Base-by-base conservation (phyloP, 2,888 invertebrate species). In the Spialia ferax region DNA sequence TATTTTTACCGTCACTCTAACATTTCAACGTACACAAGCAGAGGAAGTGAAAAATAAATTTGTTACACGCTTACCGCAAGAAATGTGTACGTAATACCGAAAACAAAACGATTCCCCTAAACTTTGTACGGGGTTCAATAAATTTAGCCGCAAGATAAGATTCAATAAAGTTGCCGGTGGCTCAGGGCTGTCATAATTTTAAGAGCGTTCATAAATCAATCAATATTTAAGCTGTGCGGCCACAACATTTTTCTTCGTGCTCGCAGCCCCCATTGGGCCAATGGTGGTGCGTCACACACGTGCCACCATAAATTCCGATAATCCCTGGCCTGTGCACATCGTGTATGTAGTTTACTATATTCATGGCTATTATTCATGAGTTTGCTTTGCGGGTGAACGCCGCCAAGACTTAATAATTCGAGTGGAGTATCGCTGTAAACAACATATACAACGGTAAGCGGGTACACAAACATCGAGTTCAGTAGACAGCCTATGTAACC, bases 121-220 rank as follows among this genome's bases (percentile, higher is more conserved):
- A 86, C 78, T 82, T 81, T 81, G 83, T 85, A 83, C 80, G 78
- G 77, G 76, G 79, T 73, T 81, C 87, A 82, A 90, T 89, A 91
- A 91, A 89, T 90, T 87, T 83, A 82, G 81, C 77, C 79, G 73
- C 79, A 78, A 84, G 86, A 88, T 86, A 86, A 87, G 86, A 86
- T 89, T 90, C 89, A 89, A 90, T 87, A 89, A 92, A 89, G 86
- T 85, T 87, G 81, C 83, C 82, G 80, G 84, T 87, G 81, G 88
- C 80, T 80, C 77, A 75, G 74, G 74, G 75, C 84, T 89, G 90
- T 91, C 91, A 91, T 91, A 89, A 88, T 89, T 91, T 91, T 87
- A 88, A 89, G 88, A 88, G 82, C 85, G 85, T 85, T 85, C 90
- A 92, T 93, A 93, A 93, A 93, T 93, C 93, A 88, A 89, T 93